Base-by-base conservation (phyloP, 2,113 vertebrate genomes). In the Thamnaconus septentrionalis region DNA sequence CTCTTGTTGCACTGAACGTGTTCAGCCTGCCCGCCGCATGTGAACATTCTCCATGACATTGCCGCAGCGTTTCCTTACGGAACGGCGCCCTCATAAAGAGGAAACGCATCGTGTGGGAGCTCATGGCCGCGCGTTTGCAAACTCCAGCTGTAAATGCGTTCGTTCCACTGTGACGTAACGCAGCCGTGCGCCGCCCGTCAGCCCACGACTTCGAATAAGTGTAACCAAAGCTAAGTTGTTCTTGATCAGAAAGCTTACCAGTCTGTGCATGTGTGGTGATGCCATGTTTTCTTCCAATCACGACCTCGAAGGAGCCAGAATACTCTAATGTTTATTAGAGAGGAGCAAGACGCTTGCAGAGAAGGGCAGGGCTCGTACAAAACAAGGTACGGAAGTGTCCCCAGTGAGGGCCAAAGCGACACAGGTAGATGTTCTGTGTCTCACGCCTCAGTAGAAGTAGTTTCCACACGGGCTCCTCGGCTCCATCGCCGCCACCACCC, bases 301-400 rank as follows among this genome's bases (percentile, higher is more conserved):
- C 75, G 59, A 85, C 86, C 85, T 81, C 73, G 87, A 92, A 93
- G 92, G 91, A 92, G 89, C 91, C 91, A 90, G 88, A 93, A 93
- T 91, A 91, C 91, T 88, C 90, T 92, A 88, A 92, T 92, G 92
- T 93, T 91, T 92, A 91, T 92, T 80, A 92, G 91, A 92, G 91
- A 91, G 55, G 91, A 93, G 83, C 91, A 87, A 76, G 91, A 91
- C 84, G 85, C 85, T 82, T 92, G 89, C 91, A 92, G 90, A 91
- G 91, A 93, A 78, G 90, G 91, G 87, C 92, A 93, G 91, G 92
- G 91, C 87, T 91, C 92, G 41, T 92, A 91, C 91, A 91, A 89
- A 84, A 92, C 91, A 75, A 93, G 92, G 92, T 93, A 93, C 64
- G 87, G 61, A 76, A 55, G 77, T 43, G 70, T 31, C 68, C 72